Conservation (phyloP, 2,113 vertebrate species). For the Tauraco erythrolophus region DNA sequence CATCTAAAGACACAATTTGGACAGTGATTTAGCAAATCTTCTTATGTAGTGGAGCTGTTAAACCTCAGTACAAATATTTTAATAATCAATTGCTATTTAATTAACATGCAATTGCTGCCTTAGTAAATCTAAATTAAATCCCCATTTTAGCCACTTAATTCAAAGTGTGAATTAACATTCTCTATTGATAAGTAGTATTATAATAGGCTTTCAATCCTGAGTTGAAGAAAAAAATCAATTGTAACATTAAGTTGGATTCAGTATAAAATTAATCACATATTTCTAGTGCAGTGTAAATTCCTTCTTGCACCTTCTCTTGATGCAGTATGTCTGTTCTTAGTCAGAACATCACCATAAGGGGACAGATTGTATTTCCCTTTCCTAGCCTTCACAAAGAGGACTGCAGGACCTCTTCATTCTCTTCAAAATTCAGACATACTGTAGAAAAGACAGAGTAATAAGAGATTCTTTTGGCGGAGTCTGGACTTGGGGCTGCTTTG, state of each 20-base stretch:
- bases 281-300: background rate
- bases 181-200: constrained; percentile 46
- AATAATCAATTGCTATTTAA: constrained; percentile 59
- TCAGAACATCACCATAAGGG: background rate
- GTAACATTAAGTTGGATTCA: constrained; percentile 30
- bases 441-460: background rate
- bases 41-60: background rate
- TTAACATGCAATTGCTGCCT: constrained; percentile 45
- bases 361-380: background rate
- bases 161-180: constrained; percentile 34
- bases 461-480: background rate
- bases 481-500: background rate
- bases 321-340: background rate
- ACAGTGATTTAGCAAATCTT: background rate
- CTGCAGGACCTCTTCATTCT: background rate
- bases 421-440: background rate
- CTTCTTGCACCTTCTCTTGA: background rate
- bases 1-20: background rate
- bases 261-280: constrained; percentile 26
- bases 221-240: constrained; percentile 41
- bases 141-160: constrained; percentile 59
- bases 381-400: background rate
- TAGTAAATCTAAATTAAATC: constrained; percentile 68
- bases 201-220: constrained; percentile 28
- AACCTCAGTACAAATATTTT: constrained; percentile 48